A percentile compares a stretch with the other conserved stretches of the same genome.
These are phyloP conservation scores for Amorpha juglandis DNA, from an alignment of 2,888 invertebrate genomes.

Conservation along the genomic window DNA sequence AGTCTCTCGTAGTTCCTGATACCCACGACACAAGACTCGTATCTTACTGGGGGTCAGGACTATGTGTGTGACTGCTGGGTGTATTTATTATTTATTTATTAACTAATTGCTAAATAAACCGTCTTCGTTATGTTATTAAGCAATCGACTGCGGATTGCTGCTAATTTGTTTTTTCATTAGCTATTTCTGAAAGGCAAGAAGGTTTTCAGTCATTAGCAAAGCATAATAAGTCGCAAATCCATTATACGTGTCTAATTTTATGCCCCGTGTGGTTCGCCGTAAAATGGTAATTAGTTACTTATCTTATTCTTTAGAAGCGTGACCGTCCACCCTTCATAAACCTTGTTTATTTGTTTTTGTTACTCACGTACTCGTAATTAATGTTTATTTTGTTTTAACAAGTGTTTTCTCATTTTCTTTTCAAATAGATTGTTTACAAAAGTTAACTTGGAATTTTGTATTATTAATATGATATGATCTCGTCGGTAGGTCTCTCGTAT, in stretches of 20 bases:
- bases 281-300: constrained; percentile 13
- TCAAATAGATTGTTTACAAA: neutral
- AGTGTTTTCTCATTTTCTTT: neutral
- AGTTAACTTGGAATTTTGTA: no score
- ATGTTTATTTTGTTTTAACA: constrained; percentile 1
- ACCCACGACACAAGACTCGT: no score
- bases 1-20: no score
- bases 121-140: no score
- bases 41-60: no score
- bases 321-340: constrained; percentile 3
- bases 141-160: no score
- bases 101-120: no score
- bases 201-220: constrained; percentile 10
- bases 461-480: no score
- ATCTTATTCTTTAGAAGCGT: constrained; percentile 14
- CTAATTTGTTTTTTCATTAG: no score
- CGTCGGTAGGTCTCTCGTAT: no score
- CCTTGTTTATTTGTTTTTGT: neutral
- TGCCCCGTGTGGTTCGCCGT: neutral
- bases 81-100: no score
- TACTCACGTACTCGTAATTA: constrained; percentile 7
- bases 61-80: no score
- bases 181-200: neutral
- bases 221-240: constrained; percentile 7
- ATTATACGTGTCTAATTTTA: constrained; percentile 29